These are phyloP conservation scores for Cydia fagiglandana DNA, from an alignment of 1,140 invertebrate genomes.

Conservation along the genomic window DNA sequence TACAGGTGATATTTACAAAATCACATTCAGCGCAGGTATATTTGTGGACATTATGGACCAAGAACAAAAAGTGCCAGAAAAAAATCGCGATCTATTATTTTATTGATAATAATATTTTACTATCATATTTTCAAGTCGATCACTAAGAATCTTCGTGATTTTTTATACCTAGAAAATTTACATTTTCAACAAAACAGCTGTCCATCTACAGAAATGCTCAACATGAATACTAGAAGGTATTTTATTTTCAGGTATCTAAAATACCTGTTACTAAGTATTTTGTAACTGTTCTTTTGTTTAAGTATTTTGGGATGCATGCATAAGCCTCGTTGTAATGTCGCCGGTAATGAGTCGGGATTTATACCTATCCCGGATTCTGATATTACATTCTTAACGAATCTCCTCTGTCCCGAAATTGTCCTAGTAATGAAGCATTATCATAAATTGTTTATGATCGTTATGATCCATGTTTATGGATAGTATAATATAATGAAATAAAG, in stretches of 20 bases:
- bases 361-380: constrained; percentile 24
- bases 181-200: too few relatives aligned
- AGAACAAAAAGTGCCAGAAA: too few relatives aligned
- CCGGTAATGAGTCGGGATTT: constrained; percentile 23
- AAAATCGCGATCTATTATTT: too few relatives aligned
- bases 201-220: too few relatives aligned
- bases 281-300: not conserved
- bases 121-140: too few relatives aligned
- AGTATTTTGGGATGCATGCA: constrained; percentile 4
- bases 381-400: constrained; percentile 31
- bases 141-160: too few relatives aligned
- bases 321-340: constrained; percentile 26
- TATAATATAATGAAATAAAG: not conserved
- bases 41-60: too few relatives aligned
- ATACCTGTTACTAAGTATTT: not conserved
- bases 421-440: constrained; percentile 29
- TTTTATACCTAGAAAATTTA: too few relatives aligned
- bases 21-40: too few relatives aligned
- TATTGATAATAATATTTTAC: too few relatives aligned
- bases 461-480: constrained; percentile 14
- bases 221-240: too few relatives aligned
- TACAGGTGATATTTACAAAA: too few relatives aligned
- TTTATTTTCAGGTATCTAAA: not conserved
- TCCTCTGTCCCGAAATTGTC: constrained; percentile 12
- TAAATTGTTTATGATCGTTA: constrained; percentile 21